Percentiles rank a stretch among this genome's conserved stretches.
Evolutionary conservation across 92 coral and sea anemone genomes (phyloP).

Genomic region (Actinernus sp.): DNA sequence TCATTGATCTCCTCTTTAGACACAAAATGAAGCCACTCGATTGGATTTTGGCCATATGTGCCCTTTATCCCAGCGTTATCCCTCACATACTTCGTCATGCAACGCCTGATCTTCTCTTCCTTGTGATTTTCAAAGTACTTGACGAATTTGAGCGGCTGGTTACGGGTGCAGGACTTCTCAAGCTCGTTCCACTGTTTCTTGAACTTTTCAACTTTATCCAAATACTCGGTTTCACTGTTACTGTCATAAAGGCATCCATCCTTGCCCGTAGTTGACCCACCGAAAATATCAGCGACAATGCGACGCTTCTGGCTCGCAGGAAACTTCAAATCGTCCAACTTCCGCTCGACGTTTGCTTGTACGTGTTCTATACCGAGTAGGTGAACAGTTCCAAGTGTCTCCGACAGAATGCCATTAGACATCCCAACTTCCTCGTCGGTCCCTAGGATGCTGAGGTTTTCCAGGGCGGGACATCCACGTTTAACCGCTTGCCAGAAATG

Average conservation of each 20-base stretch:
- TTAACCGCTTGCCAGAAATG: conserved; percentile 59
- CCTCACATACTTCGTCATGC: conserved; percentile 46
- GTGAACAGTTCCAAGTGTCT: conserved; percentile 31
- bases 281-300: conserved; percentile 43
- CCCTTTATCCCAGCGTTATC: conserved; percentile 33
- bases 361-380: conserved; percentile 30
- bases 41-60: conserved; percentile 58
- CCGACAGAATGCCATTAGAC: conserved; percentile 21
- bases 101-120: conserved; percentile 28
- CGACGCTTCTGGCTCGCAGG: conserved; percentile 10
- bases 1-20: conserved; percentile 58
- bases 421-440: conserved; percentile 32
- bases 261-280: conserved; percentile 21
- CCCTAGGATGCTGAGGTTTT: conserved; percentile 24
- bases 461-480: conserved; percentile 29
- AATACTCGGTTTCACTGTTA: conserved; percentile 8
- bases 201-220: conserved; percentile 16
- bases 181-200: conserved; percentile 37
- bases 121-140: conserved; percentile 45
- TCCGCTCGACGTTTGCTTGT: conserved; percentile 34
- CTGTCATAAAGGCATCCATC: conserved; percentile 38
- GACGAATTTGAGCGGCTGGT: conserved; percentile 47
- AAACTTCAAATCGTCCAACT: conserved; percentile 38
- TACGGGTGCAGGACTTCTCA: conserved; percentile 37
- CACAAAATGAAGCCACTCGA: conserved; percentile 54